These are phyloP conservation scores for Capitulum mitella DNA, from an alignment of 2,888 invertebrate species.

Conservation along the genomic window DNA sequence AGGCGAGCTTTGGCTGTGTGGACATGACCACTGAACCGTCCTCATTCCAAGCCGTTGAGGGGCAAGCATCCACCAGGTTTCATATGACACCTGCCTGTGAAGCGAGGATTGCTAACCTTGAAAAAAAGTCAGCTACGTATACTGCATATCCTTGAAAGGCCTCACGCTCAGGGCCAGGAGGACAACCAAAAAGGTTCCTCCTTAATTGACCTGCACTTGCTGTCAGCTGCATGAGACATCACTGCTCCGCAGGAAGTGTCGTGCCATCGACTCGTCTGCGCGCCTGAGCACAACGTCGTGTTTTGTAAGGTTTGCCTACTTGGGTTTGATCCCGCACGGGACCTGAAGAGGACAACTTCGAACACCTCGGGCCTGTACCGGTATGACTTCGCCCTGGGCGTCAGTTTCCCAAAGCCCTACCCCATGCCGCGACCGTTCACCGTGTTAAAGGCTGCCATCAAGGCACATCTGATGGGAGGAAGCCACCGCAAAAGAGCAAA, in stretches of 20 bases:
- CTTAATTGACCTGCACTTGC: neutral
- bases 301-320: neutral
- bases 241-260: neutral
- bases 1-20: neutral
- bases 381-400: neutral
- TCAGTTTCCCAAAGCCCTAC: neutral
- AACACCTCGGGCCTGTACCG: neutral
- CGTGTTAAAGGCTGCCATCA: neutral
- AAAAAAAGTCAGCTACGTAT: neutral
- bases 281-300: neutral
- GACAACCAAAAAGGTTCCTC: neutral
- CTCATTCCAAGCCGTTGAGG: too few relatives aligned
- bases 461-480: neutral
- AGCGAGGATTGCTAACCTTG: neutral
- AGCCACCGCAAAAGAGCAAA: neutral
- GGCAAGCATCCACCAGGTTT: too few relatives aligned
- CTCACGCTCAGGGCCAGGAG: neutral
- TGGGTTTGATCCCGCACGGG: neutral
- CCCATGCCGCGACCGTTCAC: neutral
- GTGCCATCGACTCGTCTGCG: neutral
- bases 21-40: neutral
- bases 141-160: neutral
- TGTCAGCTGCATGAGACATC: neutral
- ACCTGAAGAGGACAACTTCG: neutral
- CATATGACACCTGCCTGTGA: neutral